A percentile compares a stretch with the other conserved stretches of the same genome.
Conservation (phyloP, 2,888 invertebrate species). For the Aporophyla lueneburgensis region DNA sequence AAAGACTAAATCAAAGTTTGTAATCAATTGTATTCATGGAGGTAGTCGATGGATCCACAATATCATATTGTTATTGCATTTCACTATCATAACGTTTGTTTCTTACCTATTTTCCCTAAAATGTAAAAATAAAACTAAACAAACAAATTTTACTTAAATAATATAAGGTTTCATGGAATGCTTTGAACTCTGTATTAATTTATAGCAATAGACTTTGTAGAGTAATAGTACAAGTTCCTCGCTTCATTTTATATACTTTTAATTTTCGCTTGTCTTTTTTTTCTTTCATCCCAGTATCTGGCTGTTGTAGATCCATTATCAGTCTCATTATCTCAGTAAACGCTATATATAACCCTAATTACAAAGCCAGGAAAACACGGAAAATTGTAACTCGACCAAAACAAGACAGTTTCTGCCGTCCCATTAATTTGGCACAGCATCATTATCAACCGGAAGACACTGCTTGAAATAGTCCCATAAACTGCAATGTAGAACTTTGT, state of each 20-base stretch:
- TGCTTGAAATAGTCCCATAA: constrained; percentile 42
- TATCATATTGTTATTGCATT: not conserved
- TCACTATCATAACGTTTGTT: not conserved
- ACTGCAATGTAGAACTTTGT: constrained; percentile 38
- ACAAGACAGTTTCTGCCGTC: constrained; percentile 23
- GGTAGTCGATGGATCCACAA: too few relatives aligned
- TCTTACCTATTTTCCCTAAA: not conserved
- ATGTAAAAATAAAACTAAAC: not conserved
- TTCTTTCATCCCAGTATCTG: not conserved
- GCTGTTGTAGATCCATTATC: not conserved
- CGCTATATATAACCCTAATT: constrained; percentile 2
- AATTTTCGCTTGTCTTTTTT: not conserved
- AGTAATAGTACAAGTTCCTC: not conserved
- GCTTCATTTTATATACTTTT: not conserved
- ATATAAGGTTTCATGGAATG: not conserved
- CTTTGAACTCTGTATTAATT: not conserved
- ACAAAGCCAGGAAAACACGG: not conserved
- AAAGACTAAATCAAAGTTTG: not conserved
- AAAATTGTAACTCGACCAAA: constrained; percentile 21
- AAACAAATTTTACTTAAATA: not conserved
- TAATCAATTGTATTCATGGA: not conserved
- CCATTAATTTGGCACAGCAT: constrained; percentile 31
- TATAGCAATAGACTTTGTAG: not conserved
- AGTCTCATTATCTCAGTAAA: not conserved
- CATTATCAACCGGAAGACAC: constrained; percentile 46